Evolutionary conservation across 2,113 vertebrate genomes (phyloP).

Genomic region (Colistium nudipinnis): DNA sequence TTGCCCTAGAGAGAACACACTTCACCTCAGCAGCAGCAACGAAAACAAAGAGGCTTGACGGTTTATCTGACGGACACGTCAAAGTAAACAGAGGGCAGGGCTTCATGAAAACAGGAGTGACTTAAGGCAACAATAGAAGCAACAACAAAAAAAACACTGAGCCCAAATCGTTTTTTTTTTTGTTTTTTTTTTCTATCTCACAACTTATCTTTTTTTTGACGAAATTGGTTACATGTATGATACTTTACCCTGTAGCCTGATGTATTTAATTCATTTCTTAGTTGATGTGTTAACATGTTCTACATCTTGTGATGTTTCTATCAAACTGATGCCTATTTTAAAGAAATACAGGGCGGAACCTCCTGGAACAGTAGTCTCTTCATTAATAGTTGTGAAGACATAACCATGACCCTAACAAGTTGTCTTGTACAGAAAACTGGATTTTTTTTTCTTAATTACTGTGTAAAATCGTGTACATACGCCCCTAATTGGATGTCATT

Average conservation of each 20-base stretch:
- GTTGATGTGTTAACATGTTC: conserved; percentile 3
- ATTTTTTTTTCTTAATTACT: conserved; percentile 54
- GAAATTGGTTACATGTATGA: conserved; percentile 9
- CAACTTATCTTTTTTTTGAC: conserved; percentile 22
- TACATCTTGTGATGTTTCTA: background rate
- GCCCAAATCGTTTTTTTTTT: conserved; percentile 16
- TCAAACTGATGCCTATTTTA: conserved; percentile 9
- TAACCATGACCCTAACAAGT: conserved; percentile 36
- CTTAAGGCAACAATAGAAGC: background rate
- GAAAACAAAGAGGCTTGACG: conserved; percentile 34
- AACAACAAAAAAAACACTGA: conserved; percentile 8
- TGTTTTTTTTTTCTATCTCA: background rate
- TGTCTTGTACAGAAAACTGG: conserved; percentile 71
- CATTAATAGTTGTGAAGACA: conserved; percentile 6
- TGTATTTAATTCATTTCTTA: conserved; percentile 20
- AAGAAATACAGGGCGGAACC: conserved; percentile 7
- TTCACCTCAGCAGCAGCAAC: conserved; percentile 18
- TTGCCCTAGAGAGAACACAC: conserved; percentile 19
- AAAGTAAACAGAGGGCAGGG: conserved; percentile 9
- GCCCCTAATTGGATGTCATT: conserved; percentile 50
- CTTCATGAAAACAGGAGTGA: conserved; percentile 1
- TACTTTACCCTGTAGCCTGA: conserved; percentile 29
- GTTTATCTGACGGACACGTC: conserved; percentile 23
- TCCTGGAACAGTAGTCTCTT: conserved; percentile 9
- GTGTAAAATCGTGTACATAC: conserved; percentile 70